Evolutionary conservation across 2,113 vertebrate species (phyloP).

Genomic region (Octodon degus): DNA sequence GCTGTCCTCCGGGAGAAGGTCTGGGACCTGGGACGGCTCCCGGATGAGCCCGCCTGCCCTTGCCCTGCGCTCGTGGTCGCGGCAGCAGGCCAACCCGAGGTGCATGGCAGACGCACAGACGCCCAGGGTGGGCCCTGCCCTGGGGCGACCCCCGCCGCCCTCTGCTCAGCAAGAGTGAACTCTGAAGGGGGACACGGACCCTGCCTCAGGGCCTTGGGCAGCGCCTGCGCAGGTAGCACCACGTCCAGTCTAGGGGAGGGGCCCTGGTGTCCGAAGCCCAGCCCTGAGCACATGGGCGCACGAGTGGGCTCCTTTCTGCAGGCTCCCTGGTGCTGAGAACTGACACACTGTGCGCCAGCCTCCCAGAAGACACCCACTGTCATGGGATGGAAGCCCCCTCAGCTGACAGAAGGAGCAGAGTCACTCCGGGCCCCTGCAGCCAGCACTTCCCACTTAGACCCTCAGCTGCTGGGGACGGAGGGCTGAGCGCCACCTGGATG

Average conservation of each 20-base stretch:
- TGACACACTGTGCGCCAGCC: neutral
- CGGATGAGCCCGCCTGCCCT: neutral
- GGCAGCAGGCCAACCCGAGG: neutral
- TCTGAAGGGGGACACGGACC: neutral
- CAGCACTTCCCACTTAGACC: neutral
- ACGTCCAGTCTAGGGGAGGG: neutral
- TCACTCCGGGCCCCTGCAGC: neutral
- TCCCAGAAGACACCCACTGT: neutral
- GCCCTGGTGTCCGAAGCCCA: neutral
- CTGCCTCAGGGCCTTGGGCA: neutral
- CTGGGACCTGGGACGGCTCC: neutral
- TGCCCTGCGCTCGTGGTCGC: too few species aligned
- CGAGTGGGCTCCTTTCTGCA: neutral
- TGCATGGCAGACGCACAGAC: accelerated
- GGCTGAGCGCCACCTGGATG: neutral
- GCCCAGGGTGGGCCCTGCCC: neutral
- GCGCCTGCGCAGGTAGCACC: neutral
- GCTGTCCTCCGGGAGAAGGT: neutral
- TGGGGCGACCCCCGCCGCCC: accelerated
- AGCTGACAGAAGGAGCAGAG: neutral
- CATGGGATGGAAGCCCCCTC: neutral
- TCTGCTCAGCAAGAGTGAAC: accelerated
- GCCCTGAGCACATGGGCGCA: neutral
- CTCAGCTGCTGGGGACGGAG: neutral
- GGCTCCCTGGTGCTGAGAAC: neutral